Percentiles rank a stretch among this genome's conserved stretches.
Evolutionary conservation across 2,888 invertebrate species (phyloP).

Genomic region (Metallyticus violacea): DNA sequence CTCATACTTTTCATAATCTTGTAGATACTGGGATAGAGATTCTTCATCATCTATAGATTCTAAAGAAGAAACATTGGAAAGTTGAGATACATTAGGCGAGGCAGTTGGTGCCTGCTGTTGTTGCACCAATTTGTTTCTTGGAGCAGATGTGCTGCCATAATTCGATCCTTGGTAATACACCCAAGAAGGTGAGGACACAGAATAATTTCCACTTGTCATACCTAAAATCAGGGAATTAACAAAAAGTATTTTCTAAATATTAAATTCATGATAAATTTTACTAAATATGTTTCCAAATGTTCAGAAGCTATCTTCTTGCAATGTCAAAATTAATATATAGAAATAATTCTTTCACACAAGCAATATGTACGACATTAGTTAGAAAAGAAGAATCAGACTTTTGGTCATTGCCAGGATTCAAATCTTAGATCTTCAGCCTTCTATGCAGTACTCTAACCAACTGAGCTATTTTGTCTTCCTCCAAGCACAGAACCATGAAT

Average conservation of each 20-base stretch:
- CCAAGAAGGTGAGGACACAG: slow-evolving; percentile 45
- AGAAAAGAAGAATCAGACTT: too few relatives aligned
- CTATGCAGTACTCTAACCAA: too few relatives aligned
- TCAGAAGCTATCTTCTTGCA: too few relatives aligned
- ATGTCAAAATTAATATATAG: too few relatives aligned
- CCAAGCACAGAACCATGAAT: too few relatives aligned
- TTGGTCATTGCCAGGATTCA: too few relatives aligned
- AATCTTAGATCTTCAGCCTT: too few relatives aligned
- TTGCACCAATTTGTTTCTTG: slow-evolving; percentile 1
- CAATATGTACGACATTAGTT: too few relatives aligned
- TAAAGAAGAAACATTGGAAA: slow-evolving; percentile 14
- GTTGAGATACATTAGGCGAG: neutral
- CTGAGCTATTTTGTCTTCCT: too few relatives aligned
- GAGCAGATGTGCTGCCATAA: slow-evolving; percentile 22
- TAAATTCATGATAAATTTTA: too few relatives aligned
- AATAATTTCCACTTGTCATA: slow-evolving; percentile 36
- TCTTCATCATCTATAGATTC: slow-evolving; percentile 50
- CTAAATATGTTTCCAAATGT: too few relatives aligned
- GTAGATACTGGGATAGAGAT: slow-evolving; percentile 50
- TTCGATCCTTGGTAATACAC: slow-evolving; percentile 43
- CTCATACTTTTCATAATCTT: slow-evolving; percentile 39
- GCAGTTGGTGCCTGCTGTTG: neutral
- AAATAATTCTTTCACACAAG: too few relatives aligned
- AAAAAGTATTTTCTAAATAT: neutral
- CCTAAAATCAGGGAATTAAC: neutral